Base-by-base conservation (phyloP, 2,113 vertebrate genomes). In the Ranitomeya imitator region DNA sequence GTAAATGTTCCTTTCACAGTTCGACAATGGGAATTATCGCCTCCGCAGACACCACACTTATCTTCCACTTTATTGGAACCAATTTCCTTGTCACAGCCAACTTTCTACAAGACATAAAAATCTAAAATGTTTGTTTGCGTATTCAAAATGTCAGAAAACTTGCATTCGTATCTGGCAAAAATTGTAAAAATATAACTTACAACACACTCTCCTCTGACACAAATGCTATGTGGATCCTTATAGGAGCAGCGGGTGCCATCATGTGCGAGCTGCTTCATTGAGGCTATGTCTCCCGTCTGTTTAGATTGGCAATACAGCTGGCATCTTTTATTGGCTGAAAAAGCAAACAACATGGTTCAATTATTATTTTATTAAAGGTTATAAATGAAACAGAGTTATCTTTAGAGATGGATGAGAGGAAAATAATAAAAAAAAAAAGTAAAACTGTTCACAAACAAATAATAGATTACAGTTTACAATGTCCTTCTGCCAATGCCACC, bases 231-330 rank as follows among this genome's bases (percentile, higher is more conserved):
- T 0, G 97, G 95, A 21, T 99, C 98, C 90, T 96, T 97, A 90
- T 99, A 99, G 15, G 98, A 99, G 67, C 98, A 99, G 52, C 93
- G 96, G 0, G 98, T 99, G 6, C 98, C 98, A 0, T 99, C 98
- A 0, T 98, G 97, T 7, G 96, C 96, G 86, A 98, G 94, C 85
- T 97, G 97, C 45, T 99, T 99, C 98, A 99, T 97, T 18, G 96
- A 98, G 0, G 94, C 97, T 57, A 97, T 93, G 0, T 96, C 96
- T 7, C 95, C 95, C 0, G 96, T 97, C 90, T 99, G 97, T 90
- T 94, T 97, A 15, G 98, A 99, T 78, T 97, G 97, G 91, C 98
- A 99, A 93, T 99, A 97, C 82, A 99, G 93, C 90, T 99, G 97
- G 83, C 98, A 99, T 84, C 97, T 95, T 93, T 95, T 99, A 90